A percentile compares a stretch with the other conserved stretches of the same genome.
Evolutionary conservation across 2,797 vertebrate genomes (phyloP).

Genomic region (Diplodus sargus): DNA sequence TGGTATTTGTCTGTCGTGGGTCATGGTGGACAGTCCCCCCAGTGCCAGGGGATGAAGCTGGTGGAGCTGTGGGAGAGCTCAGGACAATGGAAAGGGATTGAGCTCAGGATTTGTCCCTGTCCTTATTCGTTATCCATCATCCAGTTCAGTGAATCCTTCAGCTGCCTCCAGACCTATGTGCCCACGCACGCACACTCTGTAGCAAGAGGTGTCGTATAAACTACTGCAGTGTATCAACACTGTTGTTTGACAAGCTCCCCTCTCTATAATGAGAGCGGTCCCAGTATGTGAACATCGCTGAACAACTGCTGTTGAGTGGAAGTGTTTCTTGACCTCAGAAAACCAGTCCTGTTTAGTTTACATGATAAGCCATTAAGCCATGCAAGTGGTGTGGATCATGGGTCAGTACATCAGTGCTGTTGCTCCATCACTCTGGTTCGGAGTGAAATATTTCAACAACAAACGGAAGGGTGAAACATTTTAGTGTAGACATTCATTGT

Average conservation of each 20-base stretch:
- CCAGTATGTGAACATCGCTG: conserved; percentile 3
- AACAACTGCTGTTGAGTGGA: conserved; percentile 6
- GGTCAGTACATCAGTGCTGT: not conserved
- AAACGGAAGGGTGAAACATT: not conserved
- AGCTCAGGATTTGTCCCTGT: conserved; percentile 71
- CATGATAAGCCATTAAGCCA: not conserved
- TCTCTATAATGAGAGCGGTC: conserved; percentile 19
- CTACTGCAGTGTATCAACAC: conserved; percentile 12
- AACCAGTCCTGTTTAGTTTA: not conserved
- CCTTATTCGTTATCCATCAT: conserved; percentile 67
- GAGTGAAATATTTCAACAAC: not conserved
- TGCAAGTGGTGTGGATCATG: not conserved
- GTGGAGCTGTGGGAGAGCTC: conserved; percentile 61
- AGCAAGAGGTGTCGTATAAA: conserved; percentile 27
- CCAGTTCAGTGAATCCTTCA: conserved; percentile 64
- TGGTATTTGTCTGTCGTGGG: conserved; percentile 58
- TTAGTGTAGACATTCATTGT: not conserved
- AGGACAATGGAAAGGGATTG: conserved; percentile 63
- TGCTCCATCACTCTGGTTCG: not conserved
- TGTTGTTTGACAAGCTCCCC: conserved; percentile 23
- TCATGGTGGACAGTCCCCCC: conserved; percentile 32
- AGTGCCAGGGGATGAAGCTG: conserved; percentile 55
- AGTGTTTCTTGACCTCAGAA: not conserved
- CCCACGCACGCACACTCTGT: conserved; percentile 17
- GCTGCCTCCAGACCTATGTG: conserved; percentile 29